Evolutionary conservation across 2,797 vertebrate species (phyloP), one percentile per base, ranked within the genome.

Genomic region (Columba guinea): DNA sequence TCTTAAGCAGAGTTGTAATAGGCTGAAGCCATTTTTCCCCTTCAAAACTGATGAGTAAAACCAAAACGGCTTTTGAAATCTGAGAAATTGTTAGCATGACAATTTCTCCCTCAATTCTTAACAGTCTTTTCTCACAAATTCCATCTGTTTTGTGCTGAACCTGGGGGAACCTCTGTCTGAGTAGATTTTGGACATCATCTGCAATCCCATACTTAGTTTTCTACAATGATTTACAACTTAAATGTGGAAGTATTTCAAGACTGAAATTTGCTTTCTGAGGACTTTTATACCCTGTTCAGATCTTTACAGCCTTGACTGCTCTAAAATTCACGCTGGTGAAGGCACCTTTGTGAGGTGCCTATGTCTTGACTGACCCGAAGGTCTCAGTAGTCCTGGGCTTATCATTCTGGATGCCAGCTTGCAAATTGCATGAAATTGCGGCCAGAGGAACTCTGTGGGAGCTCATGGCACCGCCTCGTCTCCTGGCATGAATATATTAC

Each of bases 41-140:
- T 77, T 82, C 28, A 73, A 46, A 86, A 82, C 67, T 34, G 23
- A 53, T 67, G 44, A 89, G 26, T 34, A 82, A 91, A 90, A 76
- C n/a, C 28, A n/a, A 95, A 91, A 37, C 0, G 7, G 24, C 74
- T 86, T 96, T 94, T 94, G 90, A 94, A 94, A 90, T 88, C 49
- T 82, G 89, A 91, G 52, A 86, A 91, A 89, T 22, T 87, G 60
- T 49, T 92, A 71, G 14, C 44, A 64, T 75, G 85, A 70, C 70
- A 60, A 53, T 60, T 80, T 79, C 5, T 70, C 21, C 39, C 12
- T 76, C 17, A 4, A 86, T 94, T 90, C 73, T 88, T 81, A 84
- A 39, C n/a, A 79, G 39, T 46, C 56, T 17, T 21, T 84, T 91
- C 56, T 93, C 68, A 74, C 49, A 56, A 80, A 71, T 87, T 87